Base-by-base conservation (phyloP, 2,888 invertebrate genomes). In the Scaptomyza cyrtandrae region DNA sequence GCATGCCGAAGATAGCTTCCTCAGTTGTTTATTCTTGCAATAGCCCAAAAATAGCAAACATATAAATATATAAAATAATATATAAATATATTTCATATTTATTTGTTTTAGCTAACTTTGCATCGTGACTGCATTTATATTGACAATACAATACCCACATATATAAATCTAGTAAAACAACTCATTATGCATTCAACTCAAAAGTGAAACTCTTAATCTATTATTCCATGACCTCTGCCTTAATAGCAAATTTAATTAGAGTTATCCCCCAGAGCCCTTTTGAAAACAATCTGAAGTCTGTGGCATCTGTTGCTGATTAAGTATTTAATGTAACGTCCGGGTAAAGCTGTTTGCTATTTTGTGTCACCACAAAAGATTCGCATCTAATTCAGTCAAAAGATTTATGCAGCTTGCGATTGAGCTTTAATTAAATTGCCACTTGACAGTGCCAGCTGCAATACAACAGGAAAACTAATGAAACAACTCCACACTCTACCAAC, bases 381-480 rank as follows among this genome's bases (percentile, higher is more conserved):
- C 59, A 60, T 77, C 62, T 57, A 53, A 60, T 78, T 63, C 56
- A 16, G 44, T 43, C 50, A 44, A 46, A 59, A 69, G 69, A 78
- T 75, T 74, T 74, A 64, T 69, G 64, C 60, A 50, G 74, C 48
- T 11, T 37, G 78, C 69, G 75, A 75, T 74, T 70, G 65, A 74
- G 60, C 76, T 71, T 85, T 87, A 86, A 87, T 82, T 82, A 87
- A 82, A 74, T 73, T 74, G 67, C 80, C 65, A 68, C 79, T 78
- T 56, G 64, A 53, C 56, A 55, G 49, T 49, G 56, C 46, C 43
- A 19, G 16, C 44, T 56, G 64, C 82, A 65, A 58, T 50, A 61
- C 54, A 48, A 57, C 33, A 48, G 57, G 63, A 62, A 48, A 35
- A 48, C 46, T 49, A 57, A 56, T 62, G 45, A 48, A 56, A 27